Base-by-base conservation (phyloP, 2,888 invertebrate species). In the Flabesymbios commensalis region DNA sequence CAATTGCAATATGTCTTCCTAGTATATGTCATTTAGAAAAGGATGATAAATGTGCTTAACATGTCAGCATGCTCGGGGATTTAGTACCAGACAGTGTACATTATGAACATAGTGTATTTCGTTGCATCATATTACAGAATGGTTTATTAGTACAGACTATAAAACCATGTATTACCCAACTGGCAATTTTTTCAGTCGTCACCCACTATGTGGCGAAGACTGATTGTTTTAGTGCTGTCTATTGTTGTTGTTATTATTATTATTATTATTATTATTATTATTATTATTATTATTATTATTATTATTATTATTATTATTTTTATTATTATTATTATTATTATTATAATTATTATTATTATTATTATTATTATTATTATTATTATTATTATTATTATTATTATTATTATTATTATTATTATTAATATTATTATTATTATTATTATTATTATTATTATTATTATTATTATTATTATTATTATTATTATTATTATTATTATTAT, bases 341-440 rank as follows among this genome's bases (percentile, higher is more conserved):
- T 14, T 19, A 24, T 14, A 26, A 48, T 14, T 48, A 48, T 14
- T 24, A 26, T 14, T 48, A 48, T 3, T 26, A 24, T 10, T 48
- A 26, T 14, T 24, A 26, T 14, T 19, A 48, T 3, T 24, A 26
- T 14, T 19, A 48, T 14, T 48, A 26, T 19, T 14, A 26, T 19
- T 14, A 24, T 14, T 48, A 48, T 14, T 10, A 26, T 14, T 48
- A 19, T 3, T 3, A 26, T 3, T 48, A 19, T 3, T 14, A 24
- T 4, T 48, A 19, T 4, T 26, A 26, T 4, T 48, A 26, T 4
- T 26, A 24, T 45, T 45, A 19, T 45, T 45, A 19, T 45, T 45
- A 19, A 19, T 45, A 19, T 45, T 45, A 19, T 45, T 45, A 19
- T 45, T 45, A 45, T 45, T 45, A 45, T 45, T 45, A 45, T 45